Evolutionary conservation across 2,113 vertebrate genomes (phyloP).

Genomic region (Chrysemys picta): DNA sequence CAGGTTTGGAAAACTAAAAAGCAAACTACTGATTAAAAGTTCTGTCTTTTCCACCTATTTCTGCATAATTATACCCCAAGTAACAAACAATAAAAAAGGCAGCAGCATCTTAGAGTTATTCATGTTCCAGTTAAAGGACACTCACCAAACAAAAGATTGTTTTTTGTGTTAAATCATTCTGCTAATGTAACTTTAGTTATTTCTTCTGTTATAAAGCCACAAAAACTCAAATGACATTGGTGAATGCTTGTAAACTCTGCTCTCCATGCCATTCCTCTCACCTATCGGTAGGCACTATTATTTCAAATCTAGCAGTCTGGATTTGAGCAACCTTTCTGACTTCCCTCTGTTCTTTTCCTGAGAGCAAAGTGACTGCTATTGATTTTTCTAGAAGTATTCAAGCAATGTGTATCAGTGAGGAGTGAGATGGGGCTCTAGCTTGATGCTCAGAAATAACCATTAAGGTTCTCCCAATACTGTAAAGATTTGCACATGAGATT

Average conservation of each 20-base stretch:
- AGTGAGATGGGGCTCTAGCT: not conserved
- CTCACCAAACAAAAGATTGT: not conserved
- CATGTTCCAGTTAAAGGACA: not conserved
- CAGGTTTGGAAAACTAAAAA: fast-evolving
- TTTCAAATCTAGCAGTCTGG: not conserved
- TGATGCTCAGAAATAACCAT: not conserved
- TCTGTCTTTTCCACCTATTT: fast-evolving
- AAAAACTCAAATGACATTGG: not conserved
- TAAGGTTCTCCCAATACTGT: not conserved
- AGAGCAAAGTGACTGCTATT: not conserved
- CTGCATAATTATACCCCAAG: not conserved
- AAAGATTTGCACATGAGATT: not conserved
- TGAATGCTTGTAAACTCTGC: not conserved
- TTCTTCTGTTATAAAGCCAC: not conserved
- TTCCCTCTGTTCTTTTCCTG: not conserved
- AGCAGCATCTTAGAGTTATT: not conserved
- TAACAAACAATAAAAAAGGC: not conserved
- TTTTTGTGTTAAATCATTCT: too few species aligned
- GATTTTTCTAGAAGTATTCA: not conserved
- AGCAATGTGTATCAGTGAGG: not conserved
- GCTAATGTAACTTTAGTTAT: not conserved
- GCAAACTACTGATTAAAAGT: not conserved
- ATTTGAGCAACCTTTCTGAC: not conserved
- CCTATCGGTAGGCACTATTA: fast-evolving
- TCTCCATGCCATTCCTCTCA: not conserved